Percentiles rank a stretch among this genome's conserved stretches.
Evolutionary conservation across 1,140 invertebrate genomes (phyloP).

Genomic region (Bathynomus jamesi): DNA sequence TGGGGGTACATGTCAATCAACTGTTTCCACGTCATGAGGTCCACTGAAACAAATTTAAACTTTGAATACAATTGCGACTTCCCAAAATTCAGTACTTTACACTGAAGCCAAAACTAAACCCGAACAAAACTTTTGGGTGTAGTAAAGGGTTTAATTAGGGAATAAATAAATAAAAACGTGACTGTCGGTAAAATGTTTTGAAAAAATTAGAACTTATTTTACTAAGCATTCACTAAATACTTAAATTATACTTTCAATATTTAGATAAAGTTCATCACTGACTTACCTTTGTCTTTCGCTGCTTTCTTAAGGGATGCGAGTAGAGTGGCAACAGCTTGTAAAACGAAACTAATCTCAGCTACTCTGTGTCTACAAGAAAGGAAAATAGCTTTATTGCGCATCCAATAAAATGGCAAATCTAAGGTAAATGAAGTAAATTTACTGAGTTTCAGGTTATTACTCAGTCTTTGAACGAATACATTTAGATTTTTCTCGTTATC

Average conservation of each 20-base stretch:
- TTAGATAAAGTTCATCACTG: not conserved
- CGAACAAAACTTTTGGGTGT: not conserved
- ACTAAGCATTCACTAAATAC: too few relatives aligned
- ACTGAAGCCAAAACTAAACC: not conserved
- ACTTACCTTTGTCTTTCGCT: slow-evolving; percentile 67
- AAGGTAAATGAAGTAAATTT: not conserved
- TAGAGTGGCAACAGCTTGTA: slow-evolving; percentile 88
- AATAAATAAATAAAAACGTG: too few relatives aligned
- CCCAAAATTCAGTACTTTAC: not conserved
- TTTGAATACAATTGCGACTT: not conserved
- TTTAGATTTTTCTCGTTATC: too few relatives aligned
- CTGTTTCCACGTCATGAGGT: slow-evolving; percentile 82
- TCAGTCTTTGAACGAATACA: slow-evolving; percentile 24
- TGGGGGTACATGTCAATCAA: slow-evolving; percentile 82
- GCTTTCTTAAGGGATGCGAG: slow-evolving; percentile 87
- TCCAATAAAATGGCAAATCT: not conserved
- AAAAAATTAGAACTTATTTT: too few relatives aligned
- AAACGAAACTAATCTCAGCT: slow-evolving; percentile 92
- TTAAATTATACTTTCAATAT: too few relatives aligned
- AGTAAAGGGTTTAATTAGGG: too few relatives aligned
- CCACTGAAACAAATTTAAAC: slow-evolving; percentile 59
- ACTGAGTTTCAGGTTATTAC: not conserved
- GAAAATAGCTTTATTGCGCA: not conserved
- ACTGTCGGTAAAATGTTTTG: too few relatives aligned
- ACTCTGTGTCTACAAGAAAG: slow-evolving; percentile 67